Evolutionary conservation across 2,113 vertebrate species (phyloP).

Genomic region (Nothocercus julius): DNA sequence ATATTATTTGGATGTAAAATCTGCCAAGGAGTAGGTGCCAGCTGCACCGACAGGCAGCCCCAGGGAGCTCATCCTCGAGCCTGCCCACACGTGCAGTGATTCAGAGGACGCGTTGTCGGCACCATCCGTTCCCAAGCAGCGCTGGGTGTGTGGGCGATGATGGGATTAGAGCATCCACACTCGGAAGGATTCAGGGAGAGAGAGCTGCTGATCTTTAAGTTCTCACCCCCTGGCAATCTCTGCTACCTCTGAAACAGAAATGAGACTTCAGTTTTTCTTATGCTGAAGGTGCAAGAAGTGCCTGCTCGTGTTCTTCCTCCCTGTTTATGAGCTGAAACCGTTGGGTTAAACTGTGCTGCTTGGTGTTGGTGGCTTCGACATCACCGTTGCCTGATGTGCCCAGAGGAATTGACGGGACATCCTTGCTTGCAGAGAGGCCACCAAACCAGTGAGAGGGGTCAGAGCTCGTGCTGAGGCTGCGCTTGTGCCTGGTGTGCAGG

Average conservation of each 20-base stretch:
- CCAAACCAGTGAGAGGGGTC: not conserved
- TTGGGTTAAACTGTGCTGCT: not conserved
- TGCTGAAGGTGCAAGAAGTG: rapidly evolving
- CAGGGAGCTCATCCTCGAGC: not conserved
- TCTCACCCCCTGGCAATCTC: not conserved
- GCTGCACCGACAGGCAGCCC: not conserved
- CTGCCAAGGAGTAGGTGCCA: not conserved
- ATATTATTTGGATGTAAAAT: not conserved
- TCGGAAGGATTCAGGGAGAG: not conserved
- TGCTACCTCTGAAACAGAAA: rapidly evolving
- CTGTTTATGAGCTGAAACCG: rapidly evolving
- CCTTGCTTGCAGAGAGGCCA: rapidly evolving
- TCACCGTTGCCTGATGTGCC: rapidly evolving
- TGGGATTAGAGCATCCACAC: not conserved
- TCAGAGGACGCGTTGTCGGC: too few relatives aligned
- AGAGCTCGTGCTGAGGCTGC: rapidly evolving
- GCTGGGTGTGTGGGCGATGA: too few relatives aligned
- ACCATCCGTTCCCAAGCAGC: too few relatives aligned
- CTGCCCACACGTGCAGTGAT: too few relatives aligned
- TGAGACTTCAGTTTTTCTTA: not conserved
- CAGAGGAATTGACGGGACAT: not conserved
- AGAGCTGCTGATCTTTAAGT: not conserved
- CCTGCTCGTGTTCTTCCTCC: rapidly evolving
- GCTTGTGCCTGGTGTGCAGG: too few relatives aligned
- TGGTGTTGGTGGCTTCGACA: not conserved